A percentile compares a stretch with the other conserved stretches of the same genome.
These are phyloP conservation scores for Drosophila watanabei DNA, from an alignment of 1,140 invertebrate genomes.

Conservation along the genomic window DNA sequence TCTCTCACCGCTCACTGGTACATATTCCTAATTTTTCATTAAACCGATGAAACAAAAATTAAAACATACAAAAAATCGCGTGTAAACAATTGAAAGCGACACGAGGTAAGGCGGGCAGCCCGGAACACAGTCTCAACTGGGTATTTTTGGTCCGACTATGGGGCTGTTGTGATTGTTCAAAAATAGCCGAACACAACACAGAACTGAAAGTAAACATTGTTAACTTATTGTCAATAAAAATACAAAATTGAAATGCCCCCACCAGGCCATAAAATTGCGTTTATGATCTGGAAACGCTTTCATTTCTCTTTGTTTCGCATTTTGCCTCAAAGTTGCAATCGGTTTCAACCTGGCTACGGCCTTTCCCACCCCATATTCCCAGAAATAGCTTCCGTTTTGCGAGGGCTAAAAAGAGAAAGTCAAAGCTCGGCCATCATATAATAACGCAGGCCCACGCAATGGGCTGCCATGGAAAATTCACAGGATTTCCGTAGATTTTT, in stretches of 20 bases:
- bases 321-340: constrained; percentile 46
- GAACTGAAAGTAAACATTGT: constrained; percentile 77
- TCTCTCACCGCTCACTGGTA: constrained; percentile 39
- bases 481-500: constrained; percentile 76
- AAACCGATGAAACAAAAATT: constrained; percentile 53
- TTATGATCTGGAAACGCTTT: constrained; percentile 68
- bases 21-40: constrained; percentile 54
- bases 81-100: constrained; percentile 63
- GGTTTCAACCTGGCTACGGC: constrained; percentile 26
- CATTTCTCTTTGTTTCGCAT: constrained; percentile 39
- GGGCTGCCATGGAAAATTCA: constrained; percentile 50
- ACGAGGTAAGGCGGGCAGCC: constrained; percentile 13
- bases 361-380: constrained; percentile 1
- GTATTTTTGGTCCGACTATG: constrained; percentile 22
- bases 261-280: constrained; percentile 68
- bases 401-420: constrained; percentile 31
- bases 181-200: constrained; percentile 62
- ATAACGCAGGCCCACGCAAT: constrained; percentile 58
- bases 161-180: constrained; percentile 63
- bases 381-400: constrained; percentile 43
- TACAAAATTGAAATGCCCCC: constrained; percentile 63
- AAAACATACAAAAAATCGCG: constrained; percentile 56
- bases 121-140: constrained; percentile 15
- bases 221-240: constrained; percentile 82
- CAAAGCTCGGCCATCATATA: constrained; percentile 49